Conservation (phyloP, 2,888 invertebrate genomes). For the Drosophila trichaetosa region DNA sequence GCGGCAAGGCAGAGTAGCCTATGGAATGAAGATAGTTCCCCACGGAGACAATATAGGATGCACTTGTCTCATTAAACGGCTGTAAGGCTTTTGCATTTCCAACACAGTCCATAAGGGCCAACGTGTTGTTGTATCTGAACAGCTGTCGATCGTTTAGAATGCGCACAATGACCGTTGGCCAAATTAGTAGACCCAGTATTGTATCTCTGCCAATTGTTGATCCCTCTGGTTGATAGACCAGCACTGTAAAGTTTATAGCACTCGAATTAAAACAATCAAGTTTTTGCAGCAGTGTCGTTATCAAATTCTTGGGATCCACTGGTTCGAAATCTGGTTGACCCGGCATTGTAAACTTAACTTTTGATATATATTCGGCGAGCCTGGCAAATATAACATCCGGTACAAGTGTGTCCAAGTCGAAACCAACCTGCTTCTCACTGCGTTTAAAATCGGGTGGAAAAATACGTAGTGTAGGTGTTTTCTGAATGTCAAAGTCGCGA, state of each 20-base stretch:
- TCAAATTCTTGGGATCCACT: neutral
- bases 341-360: slow-evolving; percentile 11
- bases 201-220: slow-evolving; percentile 56
- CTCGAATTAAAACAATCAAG: neutral
- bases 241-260: slow-evolving; percentile 15
- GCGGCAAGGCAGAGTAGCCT: neutral
- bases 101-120: slow-evolving; percentile 26
- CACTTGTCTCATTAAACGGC: neutral
- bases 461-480: slow-evolving; percentile 44
- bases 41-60: slow-evolving; percentile 39
- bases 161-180: slow-evolving; percentile 47
- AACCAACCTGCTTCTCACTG: slow-evolving; percentile 17
- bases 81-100: slow-evolving; percentile 16
- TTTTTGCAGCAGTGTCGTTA: neutral
- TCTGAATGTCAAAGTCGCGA: slow-evolving; percentile 41
- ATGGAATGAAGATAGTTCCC: slow-evolving; percentile 1
- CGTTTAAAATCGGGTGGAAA: slow-evolving; percentile 37
- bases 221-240: slow-evolving; percentile 45
- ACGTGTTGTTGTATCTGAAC: slow-evolving; percentile 8
- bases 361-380: slow-evolving; percentile 18
- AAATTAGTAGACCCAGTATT: slow-evolving; percentile 42
- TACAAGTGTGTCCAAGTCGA: slow-evolving; percentile 13
- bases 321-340: slow-evolving; percentile 31
- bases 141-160: slow-evolving; percentile 8
- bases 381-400: slow-evolving; percentile 4